These are phyloP conservation scores for Ptychoptera contaminata DNA, from an alignment of 2,888 invertebrate species.

Conservation along the genomic window DNA sequence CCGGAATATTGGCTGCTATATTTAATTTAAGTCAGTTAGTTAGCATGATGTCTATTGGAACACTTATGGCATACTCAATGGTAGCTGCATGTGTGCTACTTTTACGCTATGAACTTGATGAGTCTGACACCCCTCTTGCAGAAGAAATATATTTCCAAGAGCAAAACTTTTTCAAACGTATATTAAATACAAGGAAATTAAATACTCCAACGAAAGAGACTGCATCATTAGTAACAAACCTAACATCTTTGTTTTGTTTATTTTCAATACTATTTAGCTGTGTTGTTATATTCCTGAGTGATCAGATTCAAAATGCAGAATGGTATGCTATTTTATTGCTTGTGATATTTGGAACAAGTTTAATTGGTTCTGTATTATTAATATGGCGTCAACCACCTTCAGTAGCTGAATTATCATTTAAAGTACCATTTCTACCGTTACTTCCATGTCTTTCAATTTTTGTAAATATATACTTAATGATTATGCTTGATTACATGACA, in stretches of 20 bases:
- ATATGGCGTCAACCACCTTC: conserved; percentile 47
- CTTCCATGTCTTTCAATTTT: conserved; percentile 68
- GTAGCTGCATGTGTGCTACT: conserved; percentile 60
- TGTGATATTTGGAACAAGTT: conserved; percentile 15
- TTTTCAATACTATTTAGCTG: conserved; percentile 16
- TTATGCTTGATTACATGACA: conserved; percentile 42
- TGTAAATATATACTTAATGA: conserved; percentile 71
- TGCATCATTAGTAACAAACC: conserved; percentile 28
- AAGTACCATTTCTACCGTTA: conserved; percentile 67
- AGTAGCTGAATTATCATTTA: conserved; percentile 43
- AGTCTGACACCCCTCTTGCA: conserved; percentile 7
- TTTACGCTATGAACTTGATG: conserved; percentile 38
- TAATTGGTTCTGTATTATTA: conserved; percentile 33
- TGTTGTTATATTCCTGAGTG: background rate
- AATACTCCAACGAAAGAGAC: conserved; percentile 30
- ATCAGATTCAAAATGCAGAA: background rate
- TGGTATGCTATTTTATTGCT: conserved; percentile 22
- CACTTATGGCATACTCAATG: conserved; percentile 55
- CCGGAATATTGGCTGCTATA: conserved; percentile 53
- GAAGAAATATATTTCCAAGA: background rate
- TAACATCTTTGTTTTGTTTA: conserved; percentile 32
- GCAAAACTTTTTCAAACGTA: conserved; percentile 17
- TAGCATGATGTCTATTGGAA: conserved; percentile 68
- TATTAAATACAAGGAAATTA: conserved; percentile 29
- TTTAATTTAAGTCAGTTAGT: conserved; percentile 55